Evolutionary conservation across 2,113 vertebrate genomes (phyloP).

Genomic region (Mus pahari): DNA sequence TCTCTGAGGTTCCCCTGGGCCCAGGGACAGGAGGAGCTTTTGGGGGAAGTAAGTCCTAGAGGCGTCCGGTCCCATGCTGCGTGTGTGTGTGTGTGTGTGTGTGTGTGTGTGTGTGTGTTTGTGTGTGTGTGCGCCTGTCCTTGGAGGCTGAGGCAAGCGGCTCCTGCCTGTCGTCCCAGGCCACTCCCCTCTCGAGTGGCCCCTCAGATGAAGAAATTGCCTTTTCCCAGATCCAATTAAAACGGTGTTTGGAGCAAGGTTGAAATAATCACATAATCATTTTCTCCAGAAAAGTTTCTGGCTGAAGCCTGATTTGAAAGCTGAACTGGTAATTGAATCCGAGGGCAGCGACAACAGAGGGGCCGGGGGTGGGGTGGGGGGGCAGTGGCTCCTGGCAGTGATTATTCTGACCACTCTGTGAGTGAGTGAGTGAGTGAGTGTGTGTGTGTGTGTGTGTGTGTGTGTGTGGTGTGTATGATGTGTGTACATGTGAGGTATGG

Average conservation of each 20-base stretch:
- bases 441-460: background rate
- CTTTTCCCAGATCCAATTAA: conserved; percentile 82
- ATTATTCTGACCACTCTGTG: background rate
- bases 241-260: conserved; percentile 76
- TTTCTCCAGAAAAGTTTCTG: conserved; percentile 74
- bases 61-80: background rate
- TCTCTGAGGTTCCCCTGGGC: background rate
- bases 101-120: background rate
- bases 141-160: background rate
- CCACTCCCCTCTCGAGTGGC: background rate
- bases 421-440: background rate
- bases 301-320: conserved; percentile 76
- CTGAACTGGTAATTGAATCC: conserved; percentile 67
- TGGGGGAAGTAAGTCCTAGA: background rate
- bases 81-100: background rate
- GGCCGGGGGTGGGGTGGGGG: background rate
- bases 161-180: background rate
- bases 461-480: background rate
- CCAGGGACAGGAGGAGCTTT: background rate
- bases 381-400: background rate
- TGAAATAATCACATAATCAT: conserved; percentile 80
- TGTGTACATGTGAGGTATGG: too few relatives aligned
- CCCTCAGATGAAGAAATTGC: conserved; percentile 58
- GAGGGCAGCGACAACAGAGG: background rate
- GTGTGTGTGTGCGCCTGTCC: background rate